These are phyloP conservation scores for Tetropium fuscum DNA, from an alignment of 2,888 invertebrate genomes.

Conservation along the genomic window DNA sequence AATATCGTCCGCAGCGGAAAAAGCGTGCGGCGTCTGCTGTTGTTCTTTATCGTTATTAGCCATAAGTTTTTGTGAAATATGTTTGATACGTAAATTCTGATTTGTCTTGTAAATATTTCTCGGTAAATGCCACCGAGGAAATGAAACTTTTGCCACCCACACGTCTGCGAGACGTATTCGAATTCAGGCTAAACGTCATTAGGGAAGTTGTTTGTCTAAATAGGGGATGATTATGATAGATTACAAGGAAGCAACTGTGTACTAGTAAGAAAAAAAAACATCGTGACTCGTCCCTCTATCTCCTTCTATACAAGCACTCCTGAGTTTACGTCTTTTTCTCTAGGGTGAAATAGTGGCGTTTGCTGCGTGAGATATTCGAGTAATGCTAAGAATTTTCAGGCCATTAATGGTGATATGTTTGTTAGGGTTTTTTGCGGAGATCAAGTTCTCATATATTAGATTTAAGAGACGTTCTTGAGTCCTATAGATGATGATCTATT, in stretches of 20 bases:
- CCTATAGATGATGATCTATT: no score
- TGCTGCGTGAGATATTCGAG: constrained; percentile 38
- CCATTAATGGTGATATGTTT: constrained; percentile 31
- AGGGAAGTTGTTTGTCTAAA: constrained; percentile 57
- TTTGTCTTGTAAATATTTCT: no score
- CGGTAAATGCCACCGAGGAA: no score
- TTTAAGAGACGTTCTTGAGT: no score
- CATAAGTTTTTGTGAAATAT: no score
- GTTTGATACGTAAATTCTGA: no score
- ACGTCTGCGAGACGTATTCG: constrained; percentile 36
- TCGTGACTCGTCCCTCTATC: background rate
- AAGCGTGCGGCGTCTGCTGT: no score
- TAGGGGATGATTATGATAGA: constrained; percentile 54
- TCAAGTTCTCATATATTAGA: no score
- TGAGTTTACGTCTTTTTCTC: constrained; percentile 20
- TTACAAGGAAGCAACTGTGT: constrained; percentile 54
- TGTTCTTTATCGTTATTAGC: no score
- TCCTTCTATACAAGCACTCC: background rate
- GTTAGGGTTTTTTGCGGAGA: constrained; percentile 28
- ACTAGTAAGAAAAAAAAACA: constrained; percentile 33
- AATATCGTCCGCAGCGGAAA: no score
- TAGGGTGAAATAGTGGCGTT: constrained; percentile 34
- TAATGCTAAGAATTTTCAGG: constrained; percentile 37
- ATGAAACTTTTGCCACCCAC: no score
- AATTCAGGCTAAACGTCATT: constrained; percentile 47